Base-by-base conservation (phyloP, 2,113 vertebrate species). In the Furnarius figulus region DNA sequence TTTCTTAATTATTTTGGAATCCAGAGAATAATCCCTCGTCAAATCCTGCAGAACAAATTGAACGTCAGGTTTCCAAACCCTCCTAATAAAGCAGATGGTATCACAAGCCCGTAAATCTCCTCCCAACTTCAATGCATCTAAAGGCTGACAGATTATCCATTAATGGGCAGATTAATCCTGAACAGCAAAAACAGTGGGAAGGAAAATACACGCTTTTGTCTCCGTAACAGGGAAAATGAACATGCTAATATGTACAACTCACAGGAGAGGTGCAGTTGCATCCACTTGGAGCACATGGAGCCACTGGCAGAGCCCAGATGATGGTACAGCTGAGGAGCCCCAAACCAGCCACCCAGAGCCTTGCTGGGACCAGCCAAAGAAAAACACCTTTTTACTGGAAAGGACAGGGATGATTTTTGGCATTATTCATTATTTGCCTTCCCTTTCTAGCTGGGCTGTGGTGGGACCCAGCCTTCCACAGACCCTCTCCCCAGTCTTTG, bases 1-100 rank as follows among this genome's bases (percentile, higher is more conserved):
- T 96, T 95, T 97, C 88, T 97, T 98, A 98, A 98, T 99, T 98
- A 98, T 98, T 98, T 98, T 80, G 97, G 97, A 98, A 98, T 98
- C 98, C 97, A 96, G 96, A 96, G 98, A 98, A 97, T 98, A 98
- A 99, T 98, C 98, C 80, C 47, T 93, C 58, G 49, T 94, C 92
- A 94, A 97, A 97, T 97, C 97, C 98, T 53, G 95, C 98, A 97
- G 98, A 98, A 98, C 98, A 98, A 98, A 99, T 98, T 92, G 97
- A 97, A 98, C 96, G 97, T 97, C 98, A 97, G 98, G 95, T 98
- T 98, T 97, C 97, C 97, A 98, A 98, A 96, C 98, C 96, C 96
- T 96, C 90, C 98, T 97, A 96, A 96, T 98, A 97, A 98, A 93
- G 97, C 98, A 98, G 97, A 97, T 97, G 98, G 98, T 96, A 97